Conservation (phyloP, 2,113 vertebrate genomes). For the Atrichornis clamosus region DNA sequence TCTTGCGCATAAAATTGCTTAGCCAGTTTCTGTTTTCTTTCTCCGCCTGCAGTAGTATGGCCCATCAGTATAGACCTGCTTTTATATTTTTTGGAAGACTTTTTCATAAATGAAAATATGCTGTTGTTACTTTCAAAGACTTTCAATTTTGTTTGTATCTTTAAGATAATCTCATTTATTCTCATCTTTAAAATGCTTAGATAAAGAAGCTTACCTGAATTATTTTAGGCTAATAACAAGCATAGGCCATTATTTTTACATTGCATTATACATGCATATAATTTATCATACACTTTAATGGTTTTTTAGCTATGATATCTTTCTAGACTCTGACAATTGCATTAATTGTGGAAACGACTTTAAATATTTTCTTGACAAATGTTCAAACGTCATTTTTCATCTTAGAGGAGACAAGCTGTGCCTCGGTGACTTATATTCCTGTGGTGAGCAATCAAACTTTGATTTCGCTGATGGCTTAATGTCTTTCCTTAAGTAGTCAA, state of each 20-base stretch:
- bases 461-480: not conserved
- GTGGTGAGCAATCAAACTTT: not conserved
- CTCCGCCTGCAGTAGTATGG: not conserved
- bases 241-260: not conserved
- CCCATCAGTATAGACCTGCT: not conserved
- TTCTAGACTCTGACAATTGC: not conserved
- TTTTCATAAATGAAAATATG: not conserved
- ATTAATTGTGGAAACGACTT: not conserved
- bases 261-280: not conserved
- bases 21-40: not conserved
- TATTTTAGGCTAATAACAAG: not conserved
- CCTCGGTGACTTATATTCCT: not conserved
- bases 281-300: not conserved
- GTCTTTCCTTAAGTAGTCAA: not conserved
- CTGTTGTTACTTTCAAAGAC: not conserved
- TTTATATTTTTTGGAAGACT: not conserved
- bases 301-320: not conserved
- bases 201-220: not conserved
- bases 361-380: not conserved
- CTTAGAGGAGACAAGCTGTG: not conserved
- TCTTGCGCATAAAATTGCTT: not conserved
- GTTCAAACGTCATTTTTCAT: not conserved
- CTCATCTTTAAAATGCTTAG: not conserved
- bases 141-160: not conserved
- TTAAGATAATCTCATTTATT: not conserved